Conservation (phyloP, 2,888 invertebrate species). For the Dermolepida albohirtum region DNA sequence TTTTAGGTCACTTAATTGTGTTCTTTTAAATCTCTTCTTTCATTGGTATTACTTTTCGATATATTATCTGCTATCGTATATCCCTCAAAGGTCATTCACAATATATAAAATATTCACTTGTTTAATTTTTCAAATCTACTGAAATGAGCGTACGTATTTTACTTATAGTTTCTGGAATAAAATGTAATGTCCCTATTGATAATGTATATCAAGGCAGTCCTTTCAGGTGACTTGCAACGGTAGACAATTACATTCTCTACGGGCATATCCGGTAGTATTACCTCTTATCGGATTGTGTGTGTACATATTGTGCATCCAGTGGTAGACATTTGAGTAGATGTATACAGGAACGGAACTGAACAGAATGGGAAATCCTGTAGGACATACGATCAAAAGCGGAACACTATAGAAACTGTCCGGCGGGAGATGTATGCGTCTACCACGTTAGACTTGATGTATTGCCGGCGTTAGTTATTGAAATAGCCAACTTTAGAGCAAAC, state of each 20-base stretch:
- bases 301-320: conserved; percentile 17
- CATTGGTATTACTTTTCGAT: no score
- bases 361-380: conserved; percentile 44
- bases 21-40: no score
- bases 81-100: no score
- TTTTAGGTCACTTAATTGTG: no score
- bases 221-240: conserved; percentile 11
- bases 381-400: conserved; percentile 42
- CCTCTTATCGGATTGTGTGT: conserved; percentile 20
- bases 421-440: conserved; percentile 50
- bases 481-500: conserved; percentile 25
- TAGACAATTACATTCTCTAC: conserved; percentile 25
- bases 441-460: conserved; percentile 52
- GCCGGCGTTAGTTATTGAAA: conserved; percentile 42
- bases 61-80: no score
- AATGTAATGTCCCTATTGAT: no score
- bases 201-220: no score
- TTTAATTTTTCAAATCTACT: no score
- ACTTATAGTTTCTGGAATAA: no score
- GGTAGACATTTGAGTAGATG: conserved; percentile 15
- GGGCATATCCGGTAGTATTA: conserved; percentile 25
- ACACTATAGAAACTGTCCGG: conserved; percentile 49
- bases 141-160: no score
- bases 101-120: no score
- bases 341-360: conserved; percentile 16